These are phyloP conservation scores for Aurelia sp. DNA, from an alignment of 30 jellyfish, hydroid and myxozoan genomes.

Conservation along the genomic window DNA sequence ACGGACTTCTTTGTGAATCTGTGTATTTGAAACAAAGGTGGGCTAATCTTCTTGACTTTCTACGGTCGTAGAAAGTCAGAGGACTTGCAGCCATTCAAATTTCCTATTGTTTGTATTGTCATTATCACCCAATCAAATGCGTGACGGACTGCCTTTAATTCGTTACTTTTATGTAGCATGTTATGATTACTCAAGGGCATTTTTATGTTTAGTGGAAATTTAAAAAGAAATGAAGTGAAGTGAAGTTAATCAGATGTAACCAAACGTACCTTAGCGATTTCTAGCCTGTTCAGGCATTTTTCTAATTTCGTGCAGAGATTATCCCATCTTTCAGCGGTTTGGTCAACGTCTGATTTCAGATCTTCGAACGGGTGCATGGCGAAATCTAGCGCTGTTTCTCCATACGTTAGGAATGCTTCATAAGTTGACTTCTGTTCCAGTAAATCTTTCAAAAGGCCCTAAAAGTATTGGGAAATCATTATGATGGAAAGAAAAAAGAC, in stretches of 20 bases:
- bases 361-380: constrained; percentile 29
- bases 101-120: too few species aligned
- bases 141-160: too few species aligned
- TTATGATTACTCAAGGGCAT: too few species aligned
- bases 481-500: background rate
- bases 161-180: too few species aligned
- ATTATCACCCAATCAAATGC: too few species aligned
- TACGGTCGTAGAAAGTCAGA: too few species aligned
- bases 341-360: constrained; percentile 42
- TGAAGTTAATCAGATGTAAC: background rate
- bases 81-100: too few species aligned
- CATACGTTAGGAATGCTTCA: constrained; percentile 73
- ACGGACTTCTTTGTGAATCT: too few species aligned
- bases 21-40: too few species aligned
- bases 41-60: too few species aligned
- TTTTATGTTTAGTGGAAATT: too few species aligned
- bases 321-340: constrained; percentile 75
- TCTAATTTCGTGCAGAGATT: constrained; percentile 66
- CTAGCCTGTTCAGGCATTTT: constrained; percentile 65
- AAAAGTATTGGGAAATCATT: background rate
- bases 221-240: background rate
- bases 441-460: constrained; percentile 69
- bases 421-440: constrained; percentile 56
- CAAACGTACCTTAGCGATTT: constrained; percentile 71
- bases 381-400: constrained; percentile 74